Base-by-base conservation (phyloP, 2,113 vertebrate species). In the Chunga burmeisteri region DNA sequence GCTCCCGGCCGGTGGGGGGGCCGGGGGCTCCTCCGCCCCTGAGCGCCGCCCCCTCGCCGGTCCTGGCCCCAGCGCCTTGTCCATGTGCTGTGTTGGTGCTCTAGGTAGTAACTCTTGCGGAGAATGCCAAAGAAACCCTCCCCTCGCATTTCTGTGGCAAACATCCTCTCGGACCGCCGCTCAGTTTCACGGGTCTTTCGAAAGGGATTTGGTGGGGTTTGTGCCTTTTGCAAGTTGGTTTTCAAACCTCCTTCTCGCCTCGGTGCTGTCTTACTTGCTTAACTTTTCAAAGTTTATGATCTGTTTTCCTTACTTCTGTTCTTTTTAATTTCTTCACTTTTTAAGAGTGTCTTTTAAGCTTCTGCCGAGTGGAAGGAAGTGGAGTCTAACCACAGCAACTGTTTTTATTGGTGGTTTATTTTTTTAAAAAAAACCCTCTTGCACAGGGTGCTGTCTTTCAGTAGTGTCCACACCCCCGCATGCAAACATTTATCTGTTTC, bases 171-270 rank as follows among this genome's bases (percentile, higher is more conserved):
- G 2, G 9, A 23, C 5, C 18, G 8, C 14, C 2, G 5, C 25
- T 10, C 29, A 1, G 21, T 2, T 5, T 19, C 18, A 0, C 1
- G 7, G 11, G 20, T 6, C 5, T 40, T 44, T 25, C 70, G 0
- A 1, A 32, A 5, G 6, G 8, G 30, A 2, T 18, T 21, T 4
- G 16, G 21, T 1, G 17, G n/a, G 50, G 0, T 38, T 25, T 5
- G 10, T 20, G 11, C 18, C 16, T 27, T 11, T 7, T 4, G 26
- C 17, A 2, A 7, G 25, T 2, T 21, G 62, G 15, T 36, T 49
- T 30, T 23, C 65, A 21, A 2, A 10, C 14, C 6, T 5, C 9
- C 14, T 29, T 6, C 21, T 30, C 10, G 1, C 4, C 25, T 30
- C 34, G 0, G 23, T 9, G 16, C 40, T 11, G 12, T 7, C 16